phyloP scores from a whole-genome alignment of 2,888 invertebrate species.

The Scaptomyza caliginosa region DNA sequence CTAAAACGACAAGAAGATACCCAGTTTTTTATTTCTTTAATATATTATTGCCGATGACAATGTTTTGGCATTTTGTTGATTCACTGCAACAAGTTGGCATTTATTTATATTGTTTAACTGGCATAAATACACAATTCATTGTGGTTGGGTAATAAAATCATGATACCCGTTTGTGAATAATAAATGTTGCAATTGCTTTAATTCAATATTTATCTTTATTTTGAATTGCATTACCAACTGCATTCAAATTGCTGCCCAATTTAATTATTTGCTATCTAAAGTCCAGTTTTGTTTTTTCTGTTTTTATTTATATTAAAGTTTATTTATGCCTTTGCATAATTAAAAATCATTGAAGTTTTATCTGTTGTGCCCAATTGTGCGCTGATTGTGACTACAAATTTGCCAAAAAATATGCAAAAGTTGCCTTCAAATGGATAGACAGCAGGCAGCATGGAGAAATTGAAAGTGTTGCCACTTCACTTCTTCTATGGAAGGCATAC shows the following conservation, averaged over 20 bases:
- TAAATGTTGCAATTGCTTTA: constrained; percentile 21
- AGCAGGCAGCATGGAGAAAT: not conserved
- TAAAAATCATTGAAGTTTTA: constrained; percentile 60
- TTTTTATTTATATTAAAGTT: constrained; percentile 6
- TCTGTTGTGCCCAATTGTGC: not conserved
- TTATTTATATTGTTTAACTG: not conserved
- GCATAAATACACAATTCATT: not conserved
- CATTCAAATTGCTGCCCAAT: constrained; percentile 34
- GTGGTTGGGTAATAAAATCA: constrained; percentile 9
- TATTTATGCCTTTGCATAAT: constrained; percentile 45
- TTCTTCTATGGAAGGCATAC: not conserved
- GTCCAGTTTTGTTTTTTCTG: constrained; percentile 10
- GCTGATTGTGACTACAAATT: constrained; percentile 18
- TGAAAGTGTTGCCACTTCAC: not conserved
- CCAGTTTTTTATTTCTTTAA: not conserved
- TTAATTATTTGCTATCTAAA: constrained; percentile 23
- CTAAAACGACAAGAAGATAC: constrained; percentile 10
- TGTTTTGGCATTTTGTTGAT: not conserved
- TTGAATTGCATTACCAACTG: constrained; percentile 40
- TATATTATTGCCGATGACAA: not conserved
- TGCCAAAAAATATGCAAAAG: constrained; percentile 52
- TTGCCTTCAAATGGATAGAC: constrained; percentile 26
- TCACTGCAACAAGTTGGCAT: not conserved
- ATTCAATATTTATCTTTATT: constrained; percentile 63
- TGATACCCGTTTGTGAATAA: constrained; percentile 15